Conservation (phyloP, 2,113 vertebrate species). For the Ia io region DNA sequence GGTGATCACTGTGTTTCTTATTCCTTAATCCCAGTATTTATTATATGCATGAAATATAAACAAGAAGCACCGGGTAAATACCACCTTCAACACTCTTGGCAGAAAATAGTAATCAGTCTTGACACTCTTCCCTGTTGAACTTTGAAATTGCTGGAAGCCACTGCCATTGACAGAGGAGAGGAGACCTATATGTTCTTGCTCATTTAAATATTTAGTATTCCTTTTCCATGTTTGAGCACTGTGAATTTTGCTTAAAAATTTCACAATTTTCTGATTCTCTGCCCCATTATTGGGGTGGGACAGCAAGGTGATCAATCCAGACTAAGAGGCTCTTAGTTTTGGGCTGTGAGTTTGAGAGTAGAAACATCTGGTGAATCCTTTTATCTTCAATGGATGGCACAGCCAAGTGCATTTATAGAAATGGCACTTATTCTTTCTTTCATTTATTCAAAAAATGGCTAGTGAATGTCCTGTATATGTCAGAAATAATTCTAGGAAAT, state of each 20-base stretch:
- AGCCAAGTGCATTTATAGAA: not conserved
- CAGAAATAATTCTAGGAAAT: not conserved
- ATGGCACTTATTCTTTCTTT: not conserved
- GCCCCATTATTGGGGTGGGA: not conserved
- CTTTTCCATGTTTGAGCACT: not conserved
- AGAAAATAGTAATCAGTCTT: not conserved
- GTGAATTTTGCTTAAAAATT: not conserved
- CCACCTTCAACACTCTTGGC: not conserved
- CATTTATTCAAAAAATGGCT: not conserved
- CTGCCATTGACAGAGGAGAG: not conserved
- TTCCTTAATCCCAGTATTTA: not conserved
- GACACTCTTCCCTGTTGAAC: not conserved
- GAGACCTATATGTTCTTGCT: not conserved
- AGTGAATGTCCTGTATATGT: not conserved
- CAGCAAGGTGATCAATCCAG: not conserved
- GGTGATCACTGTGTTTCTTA: not conserved
- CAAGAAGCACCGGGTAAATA: not conserved
- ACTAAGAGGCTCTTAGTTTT: not conserved
- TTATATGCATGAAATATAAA: not conserved
- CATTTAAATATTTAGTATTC: not conserved
- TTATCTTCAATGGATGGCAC: not conserved
- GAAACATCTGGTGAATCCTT: not conserved
- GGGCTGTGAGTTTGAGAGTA: not conserved
- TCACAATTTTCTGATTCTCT: not conserved
- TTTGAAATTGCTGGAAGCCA: not conserved